These are phyloP conservation scores for Macrochelys suwanniensis DNA, from an alignment of 2,797 vertebrate genomes.

Conservation along the genomic window DNA sequence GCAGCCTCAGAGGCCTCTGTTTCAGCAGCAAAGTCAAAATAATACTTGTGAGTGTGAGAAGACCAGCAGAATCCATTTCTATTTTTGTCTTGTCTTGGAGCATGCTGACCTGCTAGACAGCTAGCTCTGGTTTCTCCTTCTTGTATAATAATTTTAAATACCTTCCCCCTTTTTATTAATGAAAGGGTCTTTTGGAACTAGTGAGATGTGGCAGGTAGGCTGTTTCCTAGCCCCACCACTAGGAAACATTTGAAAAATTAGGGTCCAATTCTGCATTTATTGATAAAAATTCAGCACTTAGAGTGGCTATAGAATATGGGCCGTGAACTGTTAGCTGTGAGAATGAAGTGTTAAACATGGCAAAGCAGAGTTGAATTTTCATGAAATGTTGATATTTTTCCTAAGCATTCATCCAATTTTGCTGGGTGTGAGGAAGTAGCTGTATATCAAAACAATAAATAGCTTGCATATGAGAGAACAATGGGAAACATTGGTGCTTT, in stretches of 20 bases:
- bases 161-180: background rate
- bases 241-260: background rate
- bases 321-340: background rate
- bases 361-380: background rate
- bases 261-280: background rate
- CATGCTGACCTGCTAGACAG: background rate
- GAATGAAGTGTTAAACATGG: background rate
- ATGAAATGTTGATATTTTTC: background rate
- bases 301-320: background rate
- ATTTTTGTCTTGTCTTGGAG: background rate
- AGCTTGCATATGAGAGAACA: background rate
- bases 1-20: background rate
- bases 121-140: background rate
- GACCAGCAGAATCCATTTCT: background rate
- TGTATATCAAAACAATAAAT: background rate
- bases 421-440: background rate
- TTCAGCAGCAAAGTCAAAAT: background rate
- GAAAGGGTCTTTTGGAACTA: background rate
- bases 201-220: background rate
- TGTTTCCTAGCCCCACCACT: background rate
- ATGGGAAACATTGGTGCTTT: background rate
- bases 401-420: background rate
- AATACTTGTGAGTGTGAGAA: background rate
- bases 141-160: background rate
- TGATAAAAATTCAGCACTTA: background rate